Evolutionary conservation across 30 jellyfish, hydroid and myxozoan genomes (phyloP).

Genomic region (Clytia hemisphaerica): DNA sequence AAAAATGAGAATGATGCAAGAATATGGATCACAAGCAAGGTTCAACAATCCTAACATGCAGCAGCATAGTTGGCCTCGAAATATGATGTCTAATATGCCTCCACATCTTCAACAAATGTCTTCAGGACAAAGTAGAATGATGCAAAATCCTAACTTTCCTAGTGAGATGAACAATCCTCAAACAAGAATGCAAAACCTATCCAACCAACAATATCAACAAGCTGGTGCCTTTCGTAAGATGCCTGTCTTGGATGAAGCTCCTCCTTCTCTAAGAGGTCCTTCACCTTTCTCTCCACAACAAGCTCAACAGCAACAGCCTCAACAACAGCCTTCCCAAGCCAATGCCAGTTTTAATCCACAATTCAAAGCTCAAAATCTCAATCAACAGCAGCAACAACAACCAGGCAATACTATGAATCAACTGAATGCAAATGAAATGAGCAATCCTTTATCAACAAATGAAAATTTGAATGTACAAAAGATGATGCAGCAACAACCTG

Average conservation of each 20-base stretch:
- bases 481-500: too few species aligned
- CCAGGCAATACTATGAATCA: too few species aligned
- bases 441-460: too few species aligned
- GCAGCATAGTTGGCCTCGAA: conserved; percentile 27
- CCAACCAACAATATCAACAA: conserved; percentile 7
- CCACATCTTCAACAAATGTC: conserved; percentile 24
- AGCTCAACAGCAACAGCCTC: conserved; percentile 1
- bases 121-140: conserved; percentile 8
- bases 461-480: too few species aligned
- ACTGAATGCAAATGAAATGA: too few species aligned
- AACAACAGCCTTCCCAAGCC: too few species aligned
- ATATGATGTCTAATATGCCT: conserved; percentile 27
- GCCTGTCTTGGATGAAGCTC: conserved; percentile 47
- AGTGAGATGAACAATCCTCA: not conserved
- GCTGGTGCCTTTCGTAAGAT: conserved; percentile 21
- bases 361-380: too few species aligned
- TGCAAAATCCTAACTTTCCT: conserved; percentile 6
- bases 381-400: too few species aligned
- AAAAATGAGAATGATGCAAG: conserved; percentile 29
- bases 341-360: too few species aligned
- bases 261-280: conserved; percentile 18
- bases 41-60: conserved; percentile 1
- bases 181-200: conserved; percentile 6
- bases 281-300: conserved; percentile 20
- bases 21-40: not conserved